phyloP scores from a whole-genome alignment of 2,888 invertebrate species.

The Clivina fossor region DNA sequence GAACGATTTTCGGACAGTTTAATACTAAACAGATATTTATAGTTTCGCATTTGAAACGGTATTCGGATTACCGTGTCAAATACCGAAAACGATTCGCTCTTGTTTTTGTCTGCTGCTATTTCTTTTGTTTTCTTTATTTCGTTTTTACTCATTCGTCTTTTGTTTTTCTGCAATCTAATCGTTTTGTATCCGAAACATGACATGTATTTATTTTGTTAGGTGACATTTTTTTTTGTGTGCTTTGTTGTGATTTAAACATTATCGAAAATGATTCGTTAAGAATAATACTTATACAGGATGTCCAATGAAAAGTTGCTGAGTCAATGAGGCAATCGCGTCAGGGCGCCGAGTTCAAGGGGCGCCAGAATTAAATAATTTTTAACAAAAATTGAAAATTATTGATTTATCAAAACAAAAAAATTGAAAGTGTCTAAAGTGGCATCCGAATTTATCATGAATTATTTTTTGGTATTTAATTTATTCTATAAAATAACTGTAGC shows the following conservation, averaged over 20 bases:
- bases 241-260: constrained; percentile 15
- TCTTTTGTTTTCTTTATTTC: no score
- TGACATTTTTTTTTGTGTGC: constrained; percentile 22
- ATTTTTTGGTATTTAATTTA: no score
- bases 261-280: constrained; percentile 21
- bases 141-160: constrained; percentile 16
- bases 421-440: no score
- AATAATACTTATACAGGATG: no score
- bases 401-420: no score
- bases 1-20: constrained; percentile 29
- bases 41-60: constrained; percentile 29
- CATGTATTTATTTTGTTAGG: constrained; percentile 21
- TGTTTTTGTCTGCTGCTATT: constrained; percentile 24
- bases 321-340: no score
- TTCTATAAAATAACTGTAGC: no score
- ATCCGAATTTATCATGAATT: no score
- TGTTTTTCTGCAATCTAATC: constrained; percentile 17
- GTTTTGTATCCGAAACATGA: constrained; percentile 27
- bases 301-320: no score
- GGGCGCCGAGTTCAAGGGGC: no score
- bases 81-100: constrained; percentile 24
- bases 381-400: no score
- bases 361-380: no score
- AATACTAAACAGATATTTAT: constrained; percentile 28
- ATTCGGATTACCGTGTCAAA: constrained; percentile 31